These are phyloP conservation scores for Mythimna ferrago DNA, from an alignment of 2,888 invertebrate species.

Conservation along the genomic window DNA sequence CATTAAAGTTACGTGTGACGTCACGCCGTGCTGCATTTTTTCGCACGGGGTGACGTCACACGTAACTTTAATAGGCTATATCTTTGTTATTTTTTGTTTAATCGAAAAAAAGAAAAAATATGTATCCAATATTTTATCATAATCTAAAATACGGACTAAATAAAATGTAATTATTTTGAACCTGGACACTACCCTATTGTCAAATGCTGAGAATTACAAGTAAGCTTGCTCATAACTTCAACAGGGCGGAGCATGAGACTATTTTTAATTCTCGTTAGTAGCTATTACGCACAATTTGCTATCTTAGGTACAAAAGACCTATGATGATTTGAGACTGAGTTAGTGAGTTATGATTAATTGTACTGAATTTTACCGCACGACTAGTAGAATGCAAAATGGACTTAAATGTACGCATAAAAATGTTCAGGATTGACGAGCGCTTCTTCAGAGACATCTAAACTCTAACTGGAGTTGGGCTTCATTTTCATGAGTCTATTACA, in stretches of 20 bases:
- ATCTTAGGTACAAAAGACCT: background rate
- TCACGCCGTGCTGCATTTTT: too few relatives aligned
- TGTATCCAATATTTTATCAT: too few relatives aligned
- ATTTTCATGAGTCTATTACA: slow-evolving; percentile 1
- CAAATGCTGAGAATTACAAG: slow-evolving; percentile 1
- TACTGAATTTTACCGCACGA: background rate
- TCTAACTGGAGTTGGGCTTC: background rate
- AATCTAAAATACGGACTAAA: too few relatives aligned
- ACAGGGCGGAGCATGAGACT: slow-evolving; percentile 14
- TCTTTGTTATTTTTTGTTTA: too few relatives aligned
- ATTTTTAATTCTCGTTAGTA: slow-evolving; percentile 1
- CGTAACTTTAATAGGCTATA: too few relatives aligned
- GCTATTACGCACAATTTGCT: slow-evolving; percentile 15
- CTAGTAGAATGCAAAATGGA: background rate
- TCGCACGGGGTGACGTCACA: too few relatives aligned
- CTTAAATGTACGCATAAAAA: background rate
- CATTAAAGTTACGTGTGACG: too few relatives aligned
- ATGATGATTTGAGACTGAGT: background rate
- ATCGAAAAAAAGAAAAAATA: too few relatives aligned
- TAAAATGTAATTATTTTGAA: too few relatives aligned
- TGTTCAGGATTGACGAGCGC: background rate
- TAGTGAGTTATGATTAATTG: background rate
- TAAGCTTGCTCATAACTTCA: slow-evolving; percentile 5
- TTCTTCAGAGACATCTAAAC: background rate
- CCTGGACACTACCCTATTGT: background rate